These are phyloP conservation scores for Manduca sexta DNA, from an alignment of 1,140 invertebrate genomes.

Conservation along the genomic window DNA sequence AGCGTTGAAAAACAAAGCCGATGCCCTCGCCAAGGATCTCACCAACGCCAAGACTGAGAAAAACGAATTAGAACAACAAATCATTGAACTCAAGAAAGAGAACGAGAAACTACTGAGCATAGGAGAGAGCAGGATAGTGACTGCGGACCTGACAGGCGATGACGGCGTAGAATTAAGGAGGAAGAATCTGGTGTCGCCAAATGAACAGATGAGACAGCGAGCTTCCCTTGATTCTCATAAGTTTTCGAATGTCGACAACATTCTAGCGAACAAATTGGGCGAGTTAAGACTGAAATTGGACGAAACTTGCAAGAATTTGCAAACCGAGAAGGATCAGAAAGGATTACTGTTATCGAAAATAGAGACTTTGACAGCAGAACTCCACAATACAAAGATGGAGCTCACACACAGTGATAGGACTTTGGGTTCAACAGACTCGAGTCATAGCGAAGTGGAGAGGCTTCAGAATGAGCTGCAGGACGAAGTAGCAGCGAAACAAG, in stretches of 20 bases:
- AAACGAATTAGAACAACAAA: constrained; percentile 83
- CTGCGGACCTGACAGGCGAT: constrained; percentile 47
- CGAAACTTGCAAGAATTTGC: constrained; percentile 53
- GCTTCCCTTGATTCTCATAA: constrained; percentile 64
- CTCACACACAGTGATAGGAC: constrained; percentile 53
- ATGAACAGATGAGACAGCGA: constrained; percentile 41
- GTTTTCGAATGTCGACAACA: constrained; percentile 59
- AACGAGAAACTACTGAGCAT: constrained; percentile 63
- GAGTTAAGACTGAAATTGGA: constrained; percentile 55
- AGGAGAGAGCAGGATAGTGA: constrained; percentile 58
- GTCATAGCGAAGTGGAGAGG: constrained; percentile 61
- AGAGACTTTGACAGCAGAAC: constrained; percentile 50
- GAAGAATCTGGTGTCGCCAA: constrained; percentile 49
- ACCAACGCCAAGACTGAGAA: constrained; percentile 84
- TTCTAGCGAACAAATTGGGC: constrained; percentile 52
- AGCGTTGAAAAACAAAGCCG: constrained; percentile 85
- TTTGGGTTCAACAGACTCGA: constrained; percentile 60
- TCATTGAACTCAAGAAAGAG: constrained; percentile 49
- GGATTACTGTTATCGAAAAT: constrained; percentile 53
- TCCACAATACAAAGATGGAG: constrained; percentile 55
- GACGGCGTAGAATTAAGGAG: constrained; percentile 59
- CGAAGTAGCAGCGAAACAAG: constrained; percentile 62
- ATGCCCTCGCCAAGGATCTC: constrained; percentile 84
- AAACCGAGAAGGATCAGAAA: constrained; percentile 62
- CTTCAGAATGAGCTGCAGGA: constrained; percentile 66